phyloP scores from a whole-genome alignment of 1,140 invertebrate species.

The Drosophila parabipectinata region DNA sequence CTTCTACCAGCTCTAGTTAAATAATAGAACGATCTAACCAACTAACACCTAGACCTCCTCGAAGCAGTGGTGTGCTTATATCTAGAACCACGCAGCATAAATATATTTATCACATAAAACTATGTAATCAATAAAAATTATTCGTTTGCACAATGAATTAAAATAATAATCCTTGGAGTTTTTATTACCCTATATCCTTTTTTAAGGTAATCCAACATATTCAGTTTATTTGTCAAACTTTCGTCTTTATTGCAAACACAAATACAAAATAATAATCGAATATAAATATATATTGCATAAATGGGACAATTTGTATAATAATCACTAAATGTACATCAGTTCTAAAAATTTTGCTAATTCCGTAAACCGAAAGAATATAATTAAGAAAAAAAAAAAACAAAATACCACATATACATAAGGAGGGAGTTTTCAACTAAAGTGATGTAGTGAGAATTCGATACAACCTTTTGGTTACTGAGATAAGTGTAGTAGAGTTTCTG shows the following conservation, averaged over 20 bases:
- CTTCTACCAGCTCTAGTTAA: slow-evolving; percentile 72
- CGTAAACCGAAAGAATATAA: slow-evolving; percentile 35
- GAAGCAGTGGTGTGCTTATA: slow-evolving; percentile 38
- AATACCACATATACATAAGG: slow-evolving; percentile 28
- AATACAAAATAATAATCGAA: slow-evolving; percentile 43
- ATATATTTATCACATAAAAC: slow-evolving; percentile 68
- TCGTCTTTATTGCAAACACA: slow-evolving; percentile 42
- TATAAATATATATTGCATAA: slow-evolving; percentile 63
- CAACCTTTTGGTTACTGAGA: slow-evolving; percentile 66
- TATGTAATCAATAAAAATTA: slow-evolving; percentile 82
- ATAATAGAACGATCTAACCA: slow-evolving; percentile 22
- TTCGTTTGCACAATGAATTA: slow-evolving; percentile 72
- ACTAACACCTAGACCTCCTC: slow-evolving; percentile 18
- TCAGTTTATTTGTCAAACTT: slow-evolving; percentile 18
- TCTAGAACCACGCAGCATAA: slow-evolving; percentile 33
- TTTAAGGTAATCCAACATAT: too few relatives aligned
- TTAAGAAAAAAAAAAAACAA: slow-evolving; percentile 3
- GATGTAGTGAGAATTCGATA: slow-evolving; percentile 65
- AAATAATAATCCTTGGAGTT: not conserved
- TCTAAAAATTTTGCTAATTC: slow-evolving; percentile 72
- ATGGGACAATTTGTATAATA: slow-evolving; percentile 55
- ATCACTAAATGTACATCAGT: slow-evolving; percentile 63
- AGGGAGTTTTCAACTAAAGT: slow-evolving; percentile 57
- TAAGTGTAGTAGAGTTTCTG: slow-evolving; percentile 28
- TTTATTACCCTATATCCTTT: too few relatives aligned